A percentile compares a stretch with the other conserved stretches of the same genome.
phyloP scores from a whole-genome alignment of 1,140 invertebrate genomes.

The Caenorhabditis latens region DNA sequence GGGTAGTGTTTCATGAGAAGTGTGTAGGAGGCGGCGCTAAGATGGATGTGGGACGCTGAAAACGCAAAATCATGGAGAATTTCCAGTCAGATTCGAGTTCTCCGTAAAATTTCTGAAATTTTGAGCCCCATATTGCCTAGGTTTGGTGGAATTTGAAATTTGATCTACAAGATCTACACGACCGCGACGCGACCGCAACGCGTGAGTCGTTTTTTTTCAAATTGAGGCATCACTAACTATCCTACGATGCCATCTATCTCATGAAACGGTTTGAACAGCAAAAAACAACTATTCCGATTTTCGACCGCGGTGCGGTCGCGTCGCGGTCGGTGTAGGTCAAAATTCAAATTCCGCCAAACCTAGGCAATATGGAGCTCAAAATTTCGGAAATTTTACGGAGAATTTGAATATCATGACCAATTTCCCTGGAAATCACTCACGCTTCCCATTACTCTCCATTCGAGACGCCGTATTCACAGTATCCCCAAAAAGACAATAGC shows the following conservation, averaged over 20 bases:
- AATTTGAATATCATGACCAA: background rate
- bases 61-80: background rate
- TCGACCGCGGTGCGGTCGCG: too few relatives aligned
- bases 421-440: background rate
- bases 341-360: too few relatives aligned
- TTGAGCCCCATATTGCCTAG: background rate
- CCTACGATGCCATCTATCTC: too few relatives aligned
- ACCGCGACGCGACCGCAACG: too few relatives aligned
- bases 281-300: too few relatives aligned
- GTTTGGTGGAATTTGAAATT: too few relatives aligned
- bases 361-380: background rate
- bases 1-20: conserved; percentile 60
- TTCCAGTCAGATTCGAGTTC: too few relatives aligned
- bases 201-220: too few relatives aligned
- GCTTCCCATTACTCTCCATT: conserved; percentile 69
- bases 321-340: too few relatives aligned
- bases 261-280: too few relatives aligned
- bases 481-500: conserved; percentile 84
- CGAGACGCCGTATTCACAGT: conserved; percentile 80
- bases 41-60: conserved; percentile 65
- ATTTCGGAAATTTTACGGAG: background rate
- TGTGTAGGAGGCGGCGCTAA: conserved; percentile 58
- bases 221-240: too few relatives aligned
- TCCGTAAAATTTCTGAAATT: background rate
- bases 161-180: too few relatives aligned